phyloP scores from a whole-genome alignment of 2,797 vertebrate species.

The Paramormyrops hopkinsi region DNA sequence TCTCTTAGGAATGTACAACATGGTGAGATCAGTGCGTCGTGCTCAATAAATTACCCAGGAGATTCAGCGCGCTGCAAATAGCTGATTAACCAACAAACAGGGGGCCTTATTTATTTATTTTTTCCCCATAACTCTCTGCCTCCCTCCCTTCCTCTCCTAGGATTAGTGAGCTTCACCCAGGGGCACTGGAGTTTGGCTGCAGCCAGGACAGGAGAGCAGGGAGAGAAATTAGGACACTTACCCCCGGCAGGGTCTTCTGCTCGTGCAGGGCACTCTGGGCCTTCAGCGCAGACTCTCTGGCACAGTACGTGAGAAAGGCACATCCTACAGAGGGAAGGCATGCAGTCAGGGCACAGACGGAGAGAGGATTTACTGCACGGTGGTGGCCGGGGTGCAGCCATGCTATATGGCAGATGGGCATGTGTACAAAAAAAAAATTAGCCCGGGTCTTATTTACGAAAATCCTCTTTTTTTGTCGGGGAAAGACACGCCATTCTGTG shows the following conservation, averaged over 20 bases:
- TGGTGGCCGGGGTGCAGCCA: background rate
- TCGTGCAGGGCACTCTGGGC: constrained; percentile 76
- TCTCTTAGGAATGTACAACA: constrained; percentile 40
- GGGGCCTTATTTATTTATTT: constrained; percentile 31
- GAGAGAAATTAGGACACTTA: constrained; percentile 51
- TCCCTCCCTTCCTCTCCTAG: background rate
- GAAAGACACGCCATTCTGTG: background rate
- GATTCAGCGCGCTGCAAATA: constrained; percentile 9
- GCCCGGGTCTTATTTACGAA: background rate
- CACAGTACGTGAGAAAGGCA: constrained; percentile 81
- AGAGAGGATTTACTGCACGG: constrained; percentile 15
- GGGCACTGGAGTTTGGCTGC: constrained; percentile 45
- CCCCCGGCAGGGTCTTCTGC: constrained; percentile 78
- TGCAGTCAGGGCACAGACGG: constrained; percentile 35
- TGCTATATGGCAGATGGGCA: background rate
- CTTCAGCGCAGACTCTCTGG: constrained; percentile 76
- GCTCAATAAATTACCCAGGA: constrained; percentile 28
- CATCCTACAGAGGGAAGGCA: constrained; percentile 57
- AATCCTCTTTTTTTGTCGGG: background rate
- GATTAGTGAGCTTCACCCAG: constrained; percentile 21
- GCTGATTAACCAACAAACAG: constrained; percentile 46
- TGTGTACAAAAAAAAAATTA: background rate
- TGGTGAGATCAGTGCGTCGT: constrained; percentile 38
- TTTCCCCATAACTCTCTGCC: background rate
- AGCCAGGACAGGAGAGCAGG: constrained; percentile 41